These are phyloP conservation scores for Orientallactaga sibirica DNA, from an alignment of 2,797 vertebrate species.

Conservation along the genomic window DNA sequence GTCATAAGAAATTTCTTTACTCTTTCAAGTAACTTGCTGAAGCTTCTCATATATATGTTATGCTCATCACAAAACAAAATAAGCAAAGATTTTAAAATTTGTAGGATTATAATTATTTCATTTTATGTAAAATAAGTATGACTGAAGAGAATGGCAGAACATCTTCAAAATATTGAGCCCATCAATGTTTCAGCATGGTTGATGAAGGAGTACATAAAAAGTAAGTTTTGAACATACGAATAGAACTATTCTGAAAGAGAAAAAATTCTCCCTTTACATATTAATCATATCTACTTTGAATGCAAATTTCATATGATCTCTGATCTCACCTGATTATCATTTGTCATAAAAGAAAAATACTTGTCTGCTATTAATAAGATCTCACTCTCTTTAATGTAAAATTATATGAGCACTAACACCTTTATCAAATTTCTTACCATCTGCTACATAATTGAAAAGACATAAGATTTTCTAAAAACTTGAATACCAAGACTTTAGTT, in stretches of 20 bases:
- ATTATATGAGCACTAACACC: background rate
- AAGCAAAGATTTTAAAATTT: background rate
- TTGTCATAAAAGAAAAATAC: background rate
- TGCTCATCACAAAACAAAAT: background rate
- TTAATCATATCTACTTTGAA: background rate
- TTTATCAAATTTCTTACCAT: background rate
- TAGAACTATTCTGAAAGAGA: too few species aligned
- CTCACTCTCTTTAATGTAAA: background rate
- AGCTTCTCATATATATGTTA: background rate
- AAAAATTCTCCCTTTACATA: background rate
- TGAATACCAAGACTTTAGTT: background rate
- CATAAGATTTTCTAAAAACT: background rate
- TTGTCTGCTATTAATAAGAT: background rate
- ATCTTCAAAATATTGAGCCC: too few species aligned
- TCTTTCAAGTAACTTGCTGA: background rate
- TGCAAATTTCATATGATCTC: background rate
- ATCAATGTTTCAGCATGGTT: too few species aligned
- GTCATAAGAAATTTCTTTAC: background rate
- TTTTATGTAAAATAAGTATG: background rate
- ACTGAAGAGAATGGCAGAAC: background rate
- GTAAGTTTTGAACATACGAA: too few species aligned
- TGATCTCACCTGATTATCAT: background rate
- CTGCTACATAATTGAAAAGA: background rate
- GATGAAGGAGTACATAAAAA: too few species aligned
- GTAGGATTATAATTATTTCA: background rate